Conservation (phyloP, 2,797 vertebrate genomes). For the Anomalospiza imberbis region DNA sequence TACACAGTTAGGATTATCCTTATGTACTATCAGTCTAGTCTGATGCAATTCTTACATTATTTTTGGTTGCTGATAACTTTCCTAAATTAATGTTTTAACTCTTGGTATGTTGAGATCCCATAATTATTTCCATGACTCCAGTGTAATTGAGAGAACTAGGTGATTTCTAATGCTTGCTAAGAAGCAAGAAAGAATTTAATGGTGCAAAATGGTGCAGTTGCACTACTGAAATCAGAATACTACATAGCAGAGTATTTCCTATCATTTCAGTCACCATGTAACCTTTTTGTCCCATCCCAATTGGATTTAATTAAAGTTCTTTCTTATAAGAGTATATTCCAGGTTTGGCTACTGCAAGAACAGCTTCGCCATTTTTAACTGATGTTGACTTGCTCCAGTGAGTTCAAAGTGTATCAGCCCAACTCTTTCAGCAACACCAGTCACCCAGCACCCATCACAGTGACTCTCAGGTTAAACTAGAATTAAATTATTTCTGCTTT, state of each 20-base stretch:
- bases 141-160: not conserved
- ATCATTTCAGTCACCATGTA: not conserved
- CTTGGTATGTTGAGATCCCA: not conserved
- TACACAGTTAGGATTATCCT: not conserved
- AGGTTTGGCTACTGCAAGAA: not conserved
- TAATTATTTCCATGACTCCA: not conserved
- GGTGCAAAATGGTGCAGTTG: not conserved
- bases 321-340: not conserved
- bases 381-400: not conserved
- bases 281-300: not conserved
- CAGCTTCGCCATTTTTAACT: not conserved
- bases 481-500: not conserved
- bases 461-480: not conserved
- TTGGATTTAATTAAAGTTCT: not conserved
- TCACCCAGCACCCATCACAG: not conserved
- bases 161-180: not conserved
- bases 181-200: not conserved
- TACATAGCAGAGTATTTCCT: not conserved
- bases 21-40: not conserved
- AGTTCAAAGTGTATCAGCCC: not conserved
- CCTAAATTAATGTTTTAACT: not conserved
- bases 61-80: not conserved
- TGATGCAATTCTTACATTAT: not conserved
- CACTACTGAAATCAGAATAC: not conserved
- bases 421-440: not conserved